Percentiles rank a stretch among this genome's conserved stretches.
These are phyloP conservation scores for Caracal caracal DNA, from an alignment of 2,113 vertebrate species.

Conservation along the genomic window DNA sequence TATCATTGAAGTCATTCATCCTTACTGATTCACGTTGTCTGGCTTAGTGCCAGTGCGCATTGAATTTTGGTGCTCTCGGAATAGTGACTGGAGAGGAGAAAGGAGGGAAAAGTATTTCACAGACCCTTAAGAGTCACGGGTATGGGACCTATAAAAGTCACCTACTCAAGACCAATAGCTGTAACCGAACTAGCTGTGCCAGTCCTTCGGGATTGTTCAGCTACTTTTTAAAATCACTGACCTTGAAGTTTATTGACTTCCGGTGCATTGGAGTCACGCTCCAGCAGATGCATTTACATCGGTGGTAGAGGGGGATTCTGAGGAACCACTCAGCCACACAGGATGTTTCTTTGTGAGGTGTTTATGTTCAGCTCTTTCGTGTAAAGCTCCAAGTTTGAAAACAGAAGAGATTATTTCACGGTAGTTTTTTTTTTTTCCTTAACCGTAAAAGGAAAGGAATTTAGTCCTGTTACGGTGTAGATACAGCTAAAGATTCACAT, in stretches of 20 bases:
- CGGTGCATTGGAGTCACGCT: not conserved
- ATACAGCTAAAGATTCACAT: not conserved
- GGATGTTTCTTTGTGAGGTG: not conserved
- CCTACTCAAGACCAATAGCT: not conserved
- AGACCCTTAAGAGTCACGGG: not conserved
- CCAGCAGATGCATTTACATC: too few species aligned
- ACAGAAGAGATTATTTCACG: not conserved
- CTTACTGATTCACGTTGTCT: not conserved
- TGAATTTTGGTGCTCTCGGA: accelerated
- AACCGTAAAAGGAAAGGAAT: not conserved
- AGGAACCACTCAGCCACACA: not conserved
- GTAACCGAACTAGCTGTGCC: not conserved
- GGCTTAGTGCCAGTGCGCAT: accelerated
- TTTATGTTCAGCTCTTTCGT: not conserved
- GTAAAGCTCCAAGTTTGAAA: not conserved
- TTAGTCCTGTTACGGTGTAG: not conserved
- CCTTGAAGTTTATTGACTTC: not conserved
- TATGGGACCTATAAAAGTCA: not conserved
- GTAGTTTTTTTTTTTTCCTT: not conserved
- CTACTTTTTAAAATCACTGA: constrained; percentile 39
- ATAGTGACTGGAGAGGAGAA: not conserved
- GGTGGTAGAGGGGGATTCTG: not conserved
- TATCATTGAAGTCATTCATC: not conserved
- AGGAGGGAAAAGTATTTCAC: not conserved
- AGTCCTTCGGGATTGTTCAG: not conserved